Evolutionary conservation across 2,888 invertebrate genomes (phyloP), one percentile per base, ranked within the genome.

Genomic region (Cantharis lateralis): DNA sequence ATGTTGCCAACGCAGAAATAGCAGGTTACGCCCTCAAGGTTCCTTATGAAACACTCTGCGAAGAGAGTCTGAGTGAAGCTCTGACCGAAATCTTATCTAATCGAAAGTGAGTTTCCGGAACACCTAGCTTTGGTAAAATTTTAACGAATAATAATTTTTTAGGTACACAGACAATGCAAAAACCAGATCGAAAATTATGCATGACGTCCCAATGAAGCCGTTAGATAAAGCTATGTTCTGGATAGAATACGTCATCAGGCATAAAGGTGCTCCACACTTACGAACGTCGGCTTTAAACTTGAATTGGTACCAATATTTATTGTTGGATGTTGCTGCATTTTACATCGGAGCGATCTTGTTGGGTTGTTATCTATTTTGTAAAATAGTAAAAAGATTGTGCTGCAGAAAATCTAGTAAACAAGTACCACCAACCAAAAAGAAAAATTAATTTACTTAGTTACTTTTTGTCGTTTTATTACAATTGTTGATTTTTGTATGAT

Each of bases 1-100:
- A 80, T 68, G 63, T 66, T n/a, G 74, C 48, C 7, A 68, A 62
- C n/a, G 72, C 76, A 3, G 75, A 66, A 64, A 15, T n/a, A 1
- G n/a, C 32, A 11, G 90, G 90, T 10, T 88, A 86, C 68, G 89
- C 87, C 0, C 76, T 87, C 9, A 83, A 82, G 5, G 74, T 90
- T 9, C 83, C 82, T 15, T 88, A 87, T 76, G 85, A 87, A 16
- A 83, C 85, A 10, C 79, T 90, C 11, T 86, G 85, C n/a, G 88
- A 88, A 74, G 87, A 88, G 75, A 83, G 83, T 11, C 77, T 90
- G 13, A 81, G 85, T 0, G 79, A 84, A 48, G 86, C 86, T 16
- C 85, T 90, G 26, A 79, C 86, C 1, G 84, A 86, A 70, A 81
- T 89, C 3, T 82, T 89, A 2, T 81, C 81, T 1, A 87, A 90